Conservation (phyloP, 1,140 invertebrate genomes). For the Chlorops oryzae region DNA sequence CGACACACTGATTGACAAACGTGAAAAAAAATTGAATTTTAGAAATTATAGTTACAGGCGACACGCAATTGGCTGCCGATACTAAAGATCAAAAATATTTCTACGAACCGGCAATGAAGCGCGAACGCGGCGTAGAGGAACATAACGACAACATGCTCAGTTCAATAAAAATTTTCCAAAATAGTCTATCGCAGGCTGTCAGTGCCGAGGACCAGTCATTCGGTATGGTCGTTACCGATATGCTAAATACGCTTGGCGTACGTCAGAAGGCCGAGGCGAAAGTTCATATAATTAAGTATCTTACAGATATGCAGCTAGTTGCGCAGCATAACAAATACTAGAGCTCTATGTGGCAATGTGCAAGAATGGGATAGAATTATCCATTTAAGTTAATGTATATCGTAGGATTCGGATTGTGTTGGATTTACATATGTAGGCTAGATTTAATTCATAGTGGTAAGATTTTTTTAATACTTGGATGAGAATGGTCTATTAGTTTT, state of each 20-base stretch:
- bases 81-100: conserved; percentile 44
- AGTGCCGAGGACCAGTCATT: conserved; percentile 44
- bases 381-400: no score
- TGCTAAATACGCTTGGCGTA: conserved; percentile 44
- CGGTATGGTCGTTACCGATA: conserved; percentile 43
- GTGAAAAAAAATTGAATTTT: conserved; percentile 10
- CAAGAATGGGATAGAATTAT: no score
- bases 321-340: conserved; percentile 45
- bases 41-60: conserved; percentile 41
- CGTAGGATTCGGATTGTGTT: no score
- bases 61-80: conserved; percentile 37
- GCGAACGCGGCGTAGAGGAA: conserved; percentile 38
- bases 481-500: no score
- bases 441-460: no score
- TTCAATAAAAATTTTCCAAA: conserved; percentile 43
- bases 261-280: conserved; percentile 43
- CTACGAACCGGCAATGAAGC: conserved; percentile 39
- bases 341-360: no score
- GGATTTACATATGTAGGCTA: no score
- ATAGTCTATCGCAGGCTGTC: conserved; percentile 39
- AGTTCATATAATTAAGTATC: conserved; percentile 45
- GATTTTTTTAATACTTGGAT: no score
- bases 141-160: conserved; percentile 43
- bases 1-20: conserved; percentile 6
- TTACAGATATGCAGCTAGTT: conserved; percentile 43